Evolutionary conservation across 2,797 vertebrate genomes (phyloP).

Genomic region (Periparus ater): DNA sequence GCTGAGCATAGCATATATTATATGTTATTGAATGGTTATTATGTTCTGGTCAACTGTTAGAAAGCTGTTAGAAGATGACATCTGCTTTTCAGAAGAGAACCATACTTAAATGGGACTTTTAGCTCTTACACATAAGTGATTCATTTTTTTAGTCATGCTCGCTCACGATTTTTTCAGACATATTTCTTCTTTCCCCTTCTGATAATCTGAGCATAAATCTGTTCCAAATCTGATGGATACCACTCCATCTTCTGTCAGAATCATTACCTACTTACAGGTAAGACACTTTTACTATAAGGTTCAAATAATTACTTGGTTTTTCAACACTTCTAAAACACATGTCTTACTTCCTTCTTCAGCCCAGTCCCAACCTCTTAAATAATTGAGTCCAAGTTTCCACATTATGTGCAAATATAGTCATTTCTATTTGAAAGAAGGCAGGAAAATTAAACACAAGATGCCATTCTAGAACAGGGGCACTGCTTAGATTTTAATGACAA

Average conservation of each 20-base stretch:
- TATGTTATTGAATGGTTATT: background rate
- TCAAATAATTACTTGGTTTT: background rate
- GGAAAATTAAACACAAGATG: background rate
- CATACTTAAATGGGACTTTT: background rate
- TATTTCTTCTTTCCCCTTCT: conserved; percentile 24
- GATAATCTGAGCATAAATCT: background rate
- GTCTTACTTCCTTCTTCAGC: background rate
- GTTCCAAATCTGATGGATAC: background rate
- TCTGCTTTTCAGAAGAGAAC: background rate
- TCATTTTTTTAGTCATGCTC: background rate
- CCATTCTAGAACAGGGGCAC: background rate
- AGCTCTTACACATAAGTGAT: background rate
- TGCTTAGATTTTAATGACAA: background rate
- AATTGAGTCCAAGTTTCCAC: background rate
- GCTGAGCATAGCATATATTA: background rate
- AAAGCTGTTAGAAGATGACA: background rate
- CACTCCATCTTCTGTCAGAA: background rate
- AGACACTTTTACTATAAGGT: background rate
- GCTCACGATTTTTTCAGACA: background rate
- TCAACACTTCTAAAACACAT: background rate
- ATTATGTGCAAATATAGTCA: background rate
- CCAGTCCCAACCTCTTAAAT: background rate
- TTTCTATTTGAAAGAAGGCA: background rate
- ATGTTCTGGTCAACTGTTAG: background rate
- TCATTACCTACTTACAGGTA: background rate